Evolutionary conservation across 2,113 vertebrate species (phyloP).

Genomic region (Atlantisia rogersi): DNA sequence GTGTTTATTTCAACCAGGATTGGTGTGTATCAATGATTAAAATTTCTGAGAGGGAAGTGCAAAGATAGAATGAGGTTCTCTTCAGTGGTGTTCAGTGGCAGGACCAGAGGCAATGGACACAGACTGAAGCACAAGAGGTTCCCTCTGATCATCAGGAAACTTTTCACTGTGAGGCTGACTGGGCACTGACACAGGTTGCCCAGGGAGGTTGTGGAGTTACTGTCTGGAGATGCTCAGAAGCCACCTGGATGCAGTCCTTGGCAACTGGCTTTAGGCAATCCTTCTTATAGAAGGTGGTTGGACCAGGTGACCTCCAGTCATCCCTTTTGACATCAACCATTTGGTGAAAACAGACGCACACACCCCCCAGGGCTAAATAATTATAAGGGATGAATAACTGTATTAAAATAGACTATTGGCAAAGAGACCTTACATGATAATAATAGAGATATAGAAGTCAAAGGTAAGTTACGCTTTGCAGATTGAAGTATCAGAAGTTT

Average conservation of each 20-base stretch:
- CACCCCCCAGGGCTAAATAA: background rate
- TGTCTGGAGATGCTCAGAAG: background rate
- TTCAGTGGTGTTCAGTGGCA: background rate
- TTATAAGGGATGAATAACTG: background rate
- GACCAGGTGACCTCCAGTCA: background rate
- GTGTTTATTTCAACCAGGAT: background rate
- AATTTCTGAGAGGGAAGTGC: background rate
- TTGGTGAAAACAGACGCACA: background rate
- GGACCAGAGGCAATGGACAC: background rate
- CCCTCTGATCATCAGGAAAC: background rate
- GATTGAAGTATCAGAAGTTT: background rate
- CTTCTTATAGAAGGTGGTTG: background rate
- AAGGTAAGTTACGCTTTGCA: background rate
- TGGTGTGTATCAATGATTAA: background rate
- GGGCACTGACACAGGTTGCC: background rate
- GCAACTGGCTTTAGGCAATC: accelerated
- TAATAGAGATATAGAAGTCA: background rate
- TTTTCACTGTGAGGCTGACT: accelerated
- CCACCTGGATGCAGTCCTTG: background rate
- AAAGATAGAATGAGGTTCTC: background rate
- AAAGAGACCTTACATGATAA: background rate
- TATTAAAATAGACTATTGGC: background rate
- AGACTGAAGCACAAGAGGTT: background rate
- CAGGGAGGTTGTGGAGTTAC: background rate
- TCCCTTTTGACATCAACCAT: background rate